phyloP scores from a whole-genome alignment of 2,797 vertebrate genomes.

The Oryzias sinensis region DNA sequence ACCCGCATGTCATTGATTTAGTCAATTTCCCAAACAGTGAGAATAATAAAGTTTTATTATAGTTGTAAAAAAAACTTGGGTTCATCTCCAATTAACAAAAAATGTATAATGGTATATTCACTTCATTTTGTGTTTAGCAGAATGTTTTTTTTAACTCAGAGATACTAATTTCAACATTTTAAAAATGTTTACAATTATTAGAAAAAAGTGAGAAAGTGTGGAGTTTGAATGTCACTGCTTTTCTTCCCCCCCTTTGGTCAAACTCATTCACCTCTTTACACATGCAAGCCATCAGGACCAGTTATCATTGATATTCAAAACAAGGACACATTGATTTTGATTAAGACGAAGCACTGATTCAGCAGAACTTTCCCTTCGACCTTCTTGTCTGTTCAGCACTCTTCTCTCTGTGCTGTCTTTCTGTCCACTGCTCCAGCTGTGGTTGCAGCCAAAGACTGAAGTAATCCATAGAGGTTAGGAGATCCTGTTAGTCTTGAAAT shows the following conservation, averaged over 20 bases:
- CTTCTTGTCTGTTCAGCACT: conserved; percentile 50
- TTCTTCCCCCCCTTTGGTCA: conserved; percentile 34
- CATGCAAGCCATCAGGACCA: conserved; percentile 35
- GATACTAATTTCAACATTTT: too few species aligned
- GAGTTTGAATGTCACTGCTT: conserved; percentile 35
- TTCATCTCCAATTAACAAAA: too few species aligned
- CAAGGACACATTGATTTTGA: conserved; percentile 66
- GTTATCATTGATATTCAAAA: conserved; percentile 67
- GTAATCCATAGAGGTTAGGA: conserved; percentile 7
- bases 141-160: too few species aligned
- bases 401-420: conserved; percentile 15
- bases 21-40: too few species aligned
- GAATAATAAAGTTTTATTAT: too few species aligned
- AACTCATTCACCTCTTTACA: conserved; percentile 30
- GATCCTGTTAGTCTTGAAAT: not conserved
- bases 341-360: conserved; percentile 55
- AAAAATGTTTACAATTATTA: too few species aligned
- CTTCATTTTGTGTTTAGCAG: too few species aligned
- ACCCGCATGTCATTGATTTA: too few species aligned
- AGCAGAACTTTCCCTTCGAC: conserved; percentile 58
- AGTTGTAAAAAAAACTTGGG: too few species aligned
- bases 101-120: too few species aligned
- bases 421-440: conserved; percentile 4
- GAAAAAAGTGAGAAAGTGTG: not conserved
- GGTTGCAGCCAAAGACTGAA: conserved; percentile 5